Conservation (phyloP, 1,140 invertebrate species). For the Meloidogyne exigua region DNA sequence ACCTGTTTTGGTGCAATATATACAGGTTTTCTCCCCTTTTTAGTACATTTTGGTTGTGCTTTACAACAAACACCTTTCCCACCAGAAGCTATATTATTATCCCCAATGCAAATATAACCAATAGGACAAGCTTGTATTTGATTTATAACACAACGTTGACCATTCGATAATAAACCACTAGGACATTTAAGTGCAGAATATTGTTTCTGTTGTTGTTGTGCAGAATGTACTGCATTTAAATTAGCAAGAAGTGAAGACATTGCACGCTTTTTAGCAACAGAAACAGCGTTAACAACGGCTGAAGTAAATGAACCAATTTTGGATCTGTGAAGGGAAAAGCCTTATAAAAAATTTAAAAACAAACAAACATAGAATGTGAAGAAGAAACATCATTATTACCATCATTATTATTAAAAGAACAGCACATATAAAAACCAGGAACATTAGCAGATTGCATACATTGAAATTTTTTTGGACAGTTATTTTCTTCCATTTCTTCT, state of each 20-base stretch:
- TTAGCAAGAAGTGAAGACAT: conserved; percentile 25
- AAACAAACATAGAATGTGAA: not conserved
- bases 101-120: conserved; percentile 55
- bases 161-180: conserved; percentile 48
- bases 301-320: conserved; percentile 21
- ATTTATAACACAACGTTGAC: conserved; percentile 51
- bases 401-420: conserved; percentile 36
- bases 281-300: conserved; percentile 20
- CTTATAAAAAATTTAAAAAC: not conserved
- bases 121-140: conserved; percentile 52
- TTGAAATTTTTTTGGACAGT: conserved; percentile 50
- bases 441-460: conserved; percentile 54
- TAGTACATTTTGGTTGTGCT: conserved; percentile 52
- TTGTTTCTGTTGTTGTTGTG: conserved; percentile 15
- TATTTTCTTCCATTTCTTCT: conserved; percentile 22
- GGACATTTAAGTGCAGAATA: conserved; percentile 48
- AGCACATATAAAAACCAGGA: conserved; percentile 61
- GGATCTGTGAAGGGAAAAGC: too few species aligned
- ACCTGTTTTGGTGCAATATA: conserved; percentile 58
- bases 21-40: conserved; percentile 47
- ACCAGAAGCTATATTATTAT: conserved; percentile 7
- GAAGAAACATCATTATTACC: too few species aligned
- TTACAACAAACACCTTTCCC: conserved; percentile 55
- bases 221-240: conserved; percentile 6
- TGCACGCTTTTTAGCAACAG: conserved; percentile 15